Percentiles rank a stretch among this genome's conserved stretches.
Evolutionary conservation across 2,888 invertebrate species (phyloP).

Genomic region (Cordilura impudica): DNA sequence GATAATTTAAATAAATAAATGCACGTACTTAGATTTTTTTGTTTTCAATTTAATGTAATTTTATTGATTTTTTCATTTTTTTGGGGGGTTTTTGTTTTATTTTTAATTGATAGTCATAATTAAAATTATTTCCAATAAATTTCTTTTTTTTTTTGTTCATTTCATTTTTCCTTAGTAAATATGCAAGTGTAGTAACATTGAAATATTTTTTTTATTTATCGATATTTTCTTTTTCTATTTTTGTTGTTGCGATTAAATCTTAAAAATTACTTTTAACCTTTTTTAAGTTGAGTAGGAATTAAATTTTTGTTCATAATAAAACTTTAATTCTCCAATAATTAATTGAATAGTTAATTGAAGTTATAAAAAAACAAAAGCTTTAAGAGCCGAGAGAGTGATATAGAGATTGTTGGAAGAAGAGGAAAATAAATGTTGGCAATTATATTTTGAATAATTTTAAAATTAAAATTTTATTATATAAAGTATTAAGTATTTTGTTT

Average conservation of each 20-base stretch:
- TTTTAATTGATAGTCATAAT: constrained; percentile 52
- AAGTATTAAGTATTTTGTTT: constrained; percentile 11
- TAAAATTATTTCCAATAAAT: constrained; percentile 41
- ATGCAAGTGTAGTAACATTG: constrained; percentile 61
- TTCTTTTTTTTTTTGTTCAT: constrained; percentile 9
- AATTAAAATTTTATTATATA: not conserved
- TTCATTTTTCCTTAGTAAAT: constrained; percentile 51
- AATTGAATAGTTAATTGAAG: constrained; percentile 6
- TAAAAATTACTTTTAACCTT: constrained; percentile 55
- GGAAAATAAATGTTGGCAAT: not conserved
- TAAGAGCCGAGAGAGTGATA: constrained; percentile 6
- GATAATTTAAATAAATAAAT: constrained; percentile 52
- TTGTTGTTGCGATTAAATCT: constrained; percentile 31
- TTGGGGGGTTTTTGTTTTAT: constrained; percentile 33
- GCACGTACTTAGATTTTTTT: constrained; percentile 33
- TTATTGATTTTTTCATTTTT: constrained; percentile 44
- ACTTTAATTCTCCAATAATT: constrained; percentile 6
- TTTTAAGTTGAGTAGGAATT: constrained; percentile 49
- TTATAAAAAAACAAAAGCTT: constrained; percentile 27
- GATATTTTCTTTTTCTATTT: constrained; percentile 11
- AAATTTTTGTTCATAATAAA: constrained; percentile 31
- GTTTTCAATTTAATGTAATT: constrained; percentile 40
- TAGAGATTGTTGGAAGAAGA: constrained; percentile 10
- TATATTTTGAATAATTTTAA: not conserved
- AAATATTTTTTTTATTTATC: constrained; percentile 43